These are phyloP conservation scores for Rousettus madagascariensis DNA, from an alignment of 2,797 vertebrate species.

Conservation along the genomic window DNA sequence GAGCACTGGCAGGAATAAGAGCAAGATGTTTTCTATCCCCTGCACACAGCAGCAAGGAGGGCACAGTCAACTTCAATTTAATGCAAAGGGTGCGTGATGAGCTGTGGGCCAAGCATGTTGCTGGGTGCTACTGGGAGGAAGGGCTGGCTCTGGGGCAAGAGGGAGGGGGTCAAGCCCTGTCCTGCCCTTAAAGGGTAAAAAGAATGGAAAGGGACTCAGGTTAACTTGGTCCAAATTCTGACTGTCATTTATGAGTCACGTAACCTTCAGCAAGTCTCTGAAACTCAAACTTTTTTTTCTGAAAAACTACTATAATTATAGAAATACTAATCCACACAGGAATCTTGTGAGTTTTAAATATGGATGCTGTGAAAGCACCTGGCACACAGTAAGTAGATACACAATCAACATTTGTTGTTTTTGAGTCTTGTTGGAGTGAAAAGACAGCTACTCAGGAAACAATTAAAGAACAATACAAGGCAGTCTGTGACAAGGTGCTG, in stretches of 20 bases:
- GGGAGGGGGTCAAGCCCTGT: background rate
- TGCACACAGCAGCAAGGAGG: background rate
- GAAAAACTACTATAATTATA: background rate
- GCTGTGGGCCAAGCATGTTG: accelerated
- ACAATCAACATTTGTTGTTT: background rate
- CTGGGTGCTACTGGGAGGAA: background rate
- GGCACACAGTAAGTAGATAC: background rate
- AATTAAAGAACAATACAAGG: background rate
- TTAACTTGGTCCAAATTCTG: background rate
- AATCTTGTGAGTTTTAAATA: background rate
- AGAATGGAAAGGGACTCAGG: too few relatives aligned
- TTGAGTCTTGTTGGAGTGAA: slow-evolving; percentile 20
- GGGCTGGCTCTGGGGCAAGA: too few relatives aligned
- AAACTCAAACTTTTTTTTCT: background rate
- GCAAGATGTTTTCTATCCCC: background rate
- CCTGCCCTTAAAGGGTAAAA: background rate
- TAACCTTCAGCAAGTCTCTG: background rate
- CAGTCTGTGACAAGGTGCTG: background rate
- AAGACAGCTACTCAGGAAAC: background rate
- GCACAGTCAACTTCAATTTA: background rate
- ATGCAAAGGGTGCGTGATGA: background rate
- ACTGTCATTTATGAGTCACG: background rate
- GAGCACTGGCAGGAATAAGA: background rate
- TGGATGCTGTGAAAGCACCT: background rate
- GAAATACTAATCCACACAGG: background rate